These are phyloP conservation scores for Eulithis testata DNA, from an alignment of 2,888 invertebrate species.

Conservation along the genomic window DNA sequence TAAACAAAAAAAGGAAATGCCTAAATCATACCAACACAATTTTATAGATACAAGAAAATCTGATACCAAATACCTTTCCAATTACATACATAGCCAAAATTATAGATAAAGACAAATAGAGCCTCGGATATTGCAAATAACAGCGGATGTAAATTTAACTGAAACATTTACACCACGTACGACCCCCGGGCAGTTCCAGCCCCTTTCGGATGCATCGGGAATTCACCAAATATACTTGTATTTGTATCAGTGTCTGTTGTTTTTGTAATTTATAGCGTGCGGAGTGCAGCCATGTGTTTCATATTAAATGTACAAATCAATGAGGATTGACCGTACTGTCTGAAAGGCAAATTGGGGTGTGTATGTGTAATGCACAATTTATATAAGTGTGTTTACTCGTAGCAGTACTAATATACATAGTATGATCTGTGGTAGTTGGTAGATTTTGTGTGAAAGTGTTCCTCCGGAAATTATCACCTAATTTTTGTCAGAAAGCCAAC, in stretches of 20 bases:
- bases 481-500: too few species aligned
- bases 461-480: too few species aligned
- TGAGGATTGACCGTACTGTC: constrained; percentile 10
- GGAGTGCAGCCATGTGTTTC: constrained; percentile 36
- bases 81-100: constrained; percentile 20
- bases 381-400: too few species aligned
- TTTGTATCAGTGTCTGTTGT: constrained; percentile 56
- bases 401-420: too few species aligned
- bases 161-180: constrained; percentile 79
- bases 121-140: constrained; percentile 58
- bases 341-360: neutral
- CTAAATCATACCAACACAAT: too few species aligned
- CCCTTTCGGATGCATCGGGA: constrained; percentile 58
- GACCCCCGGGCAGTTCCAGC: constrained; percentile 54
- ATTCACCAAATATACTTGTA: constrained; percentile 62
- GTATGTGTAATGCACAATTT: neutral
- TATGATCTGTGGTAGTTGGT: too few species aligned
- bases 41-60: neutral
- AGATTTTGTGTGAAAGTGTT: too few species aligned
- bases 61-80: neutral
- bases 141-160: constrained; percentile 68
- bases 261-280: constrained; percentile 52
- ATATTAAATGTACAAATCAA: constrained; percentile 30
- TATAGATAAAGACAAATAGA: constrained; percentile 50
- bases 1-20: too few species aligned